Evolutionary conservation across 2,113 vertebrate species (phyloP).

Genomic region (Anseranas semipalmata): DNA sequence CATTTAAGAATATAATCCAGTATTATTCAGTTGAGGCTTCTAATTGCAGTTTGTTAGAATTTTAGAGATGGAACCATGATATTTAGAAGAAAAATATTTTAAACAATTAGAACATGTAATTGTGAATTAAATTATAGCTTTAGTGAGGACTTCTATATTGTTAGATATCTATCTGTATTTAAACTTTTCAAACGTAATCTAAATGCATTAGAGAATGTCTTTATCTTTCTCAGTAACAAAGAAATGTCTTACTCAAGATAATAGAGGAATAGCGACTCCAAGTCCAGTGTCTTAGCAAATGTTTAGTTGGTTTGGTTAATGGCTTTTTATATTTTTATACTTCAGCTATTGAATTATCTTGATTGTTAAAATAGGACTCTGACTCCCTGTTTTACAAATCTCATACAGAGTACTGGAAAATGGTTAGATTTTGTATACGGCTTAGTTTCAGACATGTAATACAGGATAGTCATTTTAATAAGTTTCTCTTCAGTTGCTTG

Average conservation of each 20-base stretch:
- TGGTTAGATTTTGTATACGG: not conserved
- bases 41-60: not conserved
- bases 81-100: not conserved
- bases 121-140: not conserved
- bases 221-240: not conserved
- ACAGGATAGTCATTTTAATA: not conserved
- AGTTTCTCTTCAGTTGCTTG: not conserved
- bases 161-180: not conserved
- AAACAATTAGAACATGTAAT: not conserved
- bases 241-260: not conserved
- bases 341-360: not conserved
- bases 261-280: not conserved
- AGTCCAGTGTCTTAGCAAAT: not conserved
- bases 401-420: not conserved
- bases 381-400: not conserved
- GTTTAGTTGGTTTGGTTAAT: not conserved
- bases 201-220: not conserved
- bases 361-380: not conserved
- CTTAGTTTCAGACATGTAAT: not conserved
- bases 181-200: constrained; percentile 12
- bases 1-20: not conserved
- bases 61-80: not conserved
- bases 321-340: not conserved
- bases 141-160: not conserved
- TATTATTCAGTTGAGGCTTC: not conserved